A percentile compares a stretch with the other conserved stretches of the same genome.
These are phyloP conservation scores for Ptyas mucosa DNA, from an alignment of 2,113 vertebrate genomes.

Conservation along the genomic window DNA sequence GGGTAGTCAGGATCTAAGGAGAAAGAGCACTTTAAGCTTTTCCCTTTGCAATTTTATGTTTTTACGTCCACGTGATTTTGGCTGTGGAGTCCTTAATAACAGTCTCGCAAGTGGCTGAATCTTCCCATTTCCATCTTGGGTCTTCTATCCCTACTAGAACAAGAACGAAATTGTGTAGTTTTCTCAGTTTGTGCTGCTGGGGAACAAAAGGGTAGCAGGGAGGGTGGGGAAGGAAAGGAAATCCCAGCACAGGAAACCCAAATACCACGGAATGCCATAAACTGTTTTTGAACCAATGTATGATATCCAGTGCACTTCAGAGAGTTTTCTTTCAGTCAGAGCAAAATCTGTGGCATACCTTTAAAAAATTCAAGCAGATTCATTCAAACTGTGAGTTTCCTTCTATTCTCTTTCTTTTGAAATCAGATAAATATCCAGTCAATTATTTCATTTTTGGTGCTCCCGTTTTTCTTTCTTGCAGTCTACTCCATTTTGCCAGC, in stretches of 20 bases:
- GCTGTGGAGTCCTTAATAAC: background rate
- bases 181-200: background rate
- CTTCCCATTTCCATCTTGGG: background rate
- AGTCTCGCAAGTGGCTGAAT: background rate
- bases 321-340: background rate
- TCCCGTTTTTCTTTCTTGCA: background rate
- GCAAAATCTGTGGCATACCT: background rate
- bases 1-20: background rate
- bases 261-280: background rate
- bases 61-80: background rate
- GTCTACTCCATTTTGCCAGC: background rate
- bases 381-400: background rate
- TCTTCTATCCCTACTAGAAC: background rate
- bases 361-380: background rate
- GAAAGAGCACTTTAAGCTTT: background rate
- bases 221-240: background rate
- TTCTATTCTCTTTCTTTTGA: background rate
- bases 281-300: background rate
- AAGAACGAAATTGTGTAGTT: background rate
- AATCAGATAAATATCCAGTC: background rate
- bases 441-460: background rate
- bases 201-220: background rate
- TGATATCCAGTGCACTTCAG: background rate
- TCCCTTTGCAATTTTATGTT: background rate
- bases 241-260: background rate